These are phyloP conservation scores for Steinernema scapterisci DNA, from an alignment of 2,888 invertebrate genomes.

Conservation along the genomic window DNA sequence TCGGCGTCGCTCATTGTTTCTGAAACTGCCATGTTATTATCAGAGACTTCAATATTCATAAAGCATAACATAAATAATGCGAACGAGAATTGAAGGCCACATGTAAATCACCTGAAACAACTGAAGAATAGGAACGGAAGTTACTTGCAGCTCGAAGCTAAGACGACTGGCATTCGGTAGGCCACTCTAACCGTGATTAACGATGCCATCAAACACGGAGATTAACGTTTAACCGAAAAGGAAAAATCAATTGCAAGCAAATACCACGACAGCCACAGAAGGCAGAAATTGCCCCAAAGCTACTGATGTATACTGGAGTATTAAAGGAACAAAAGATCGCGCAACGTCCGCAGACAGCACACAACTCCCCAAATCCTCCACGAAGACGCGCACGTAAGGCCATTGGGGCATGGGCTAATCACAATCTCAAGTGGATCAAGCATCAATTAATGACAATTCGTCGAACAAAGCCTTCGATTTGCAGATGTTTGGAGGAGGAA, in stretches of 20 bases:
- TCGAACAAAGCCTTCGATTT: not conserved
- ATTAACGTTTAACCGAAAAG: constrained; percentile 21
- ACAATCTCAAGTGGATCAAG: constrained; percentile 27
- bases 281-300: not conserved
- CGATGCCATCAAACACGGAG: constrained; percentile 31
- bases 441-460: constrained; percentile 17
- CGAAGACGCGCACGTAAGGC: not conserved
- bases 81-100: not conserved
- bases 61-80: not conserved
- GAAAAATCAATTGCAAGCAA: constrained; percentile 19
- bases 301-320: not conserved
- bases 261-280: constrained; percentile 1
- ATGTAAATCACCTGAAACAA: constrained; percentile 3
- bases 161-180: not conserved
- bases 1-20: not conserved
- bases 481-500: not conserved
- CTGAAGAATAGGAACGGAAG: not conserved
- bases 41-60: not conserved
- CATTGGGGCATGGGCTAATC: constrained; percentile 7
- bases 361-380: not conserved
- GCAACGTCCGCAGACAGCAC: constrained; percentile 10
- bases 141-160: not conserved
- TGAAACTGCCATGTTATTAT: not conserved
- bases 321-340: constrained; percentile 6
- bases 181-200: constrained; percentile 18